Percentiles rank a stretch among this genome's conserved stretches.
Evolutionary conservation across 1,140 invertebrate species (phyloP).

Genomic region (Vanessa atalanta): DNA sequence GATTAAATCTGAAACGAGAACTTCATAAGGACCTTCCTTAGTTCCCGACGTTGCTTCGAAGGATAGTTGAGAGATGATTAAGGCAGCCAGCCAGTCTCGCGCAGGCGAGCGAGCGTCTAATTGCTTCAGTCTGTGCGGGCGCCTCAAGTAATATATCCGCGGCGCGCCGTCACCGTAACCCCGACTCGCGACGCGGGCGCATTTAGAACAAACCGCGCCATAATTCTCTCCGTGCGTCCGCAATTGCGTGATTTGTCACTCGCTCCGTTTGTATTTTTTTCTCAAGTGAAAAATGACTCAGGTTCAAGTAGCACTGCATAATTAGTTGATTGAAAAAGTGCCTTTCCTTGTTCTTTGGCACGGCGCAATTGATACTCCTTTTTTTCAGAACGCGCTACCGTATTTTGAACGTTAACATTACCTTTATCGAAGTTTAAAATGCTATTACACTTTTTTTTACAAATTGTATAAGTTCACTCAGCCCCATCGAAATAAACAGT

Average conservation of each 20-base stretch:
- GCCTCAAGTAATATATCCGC: neutral
- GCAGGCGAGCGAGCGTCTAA: constrained; percentile 31
- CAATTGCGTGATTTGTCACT: constrained; percentile 79
- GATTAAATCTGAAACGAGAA: too few species aligned
- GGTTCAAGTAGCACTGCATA: constrained; percentile 61
- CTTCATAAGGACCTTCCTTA: too few species aligned
- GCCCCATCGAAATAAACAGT: neutral
- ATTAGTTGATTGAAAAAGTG: constrained; percentile 76
- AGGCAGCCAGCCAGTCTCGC: constrained; percentile 29
- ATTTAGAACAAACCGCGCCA: constrained; percentile 75
- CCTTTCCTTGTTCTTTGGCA: constrained; percentile 56
- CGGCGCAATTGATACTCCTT: constrained; percentile 49
- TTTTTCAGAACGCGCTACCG: constrained; percentile 11
- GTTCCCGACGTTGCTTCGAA: too few species aligned
- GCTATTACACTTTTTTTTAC: too few species aligned
- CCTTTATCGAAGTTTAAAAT: neutral
- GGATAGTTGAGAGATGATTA: constrained; percentile 14
- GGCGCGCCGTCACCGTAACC: constrained; percentile 12
- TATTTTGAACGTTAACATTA: neutral
- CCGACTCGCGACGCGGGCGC: constrained; percentile 48
- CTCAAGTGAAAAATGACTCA: constrained; percentile 67
- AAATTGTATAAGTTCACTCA: too few species aligned
- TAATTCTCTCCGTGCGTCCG: constrained; percentile 73
- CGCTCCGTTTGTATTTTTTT: constrained; percentile 62
- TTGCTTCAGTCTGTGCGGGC: constrained; percentile 19